Evolutionary conservation across 2,888 invertebrate species (phyloP), one percentile per base, ranked within the genome.

Genomic region (Mesochorus sp.): DNA sequence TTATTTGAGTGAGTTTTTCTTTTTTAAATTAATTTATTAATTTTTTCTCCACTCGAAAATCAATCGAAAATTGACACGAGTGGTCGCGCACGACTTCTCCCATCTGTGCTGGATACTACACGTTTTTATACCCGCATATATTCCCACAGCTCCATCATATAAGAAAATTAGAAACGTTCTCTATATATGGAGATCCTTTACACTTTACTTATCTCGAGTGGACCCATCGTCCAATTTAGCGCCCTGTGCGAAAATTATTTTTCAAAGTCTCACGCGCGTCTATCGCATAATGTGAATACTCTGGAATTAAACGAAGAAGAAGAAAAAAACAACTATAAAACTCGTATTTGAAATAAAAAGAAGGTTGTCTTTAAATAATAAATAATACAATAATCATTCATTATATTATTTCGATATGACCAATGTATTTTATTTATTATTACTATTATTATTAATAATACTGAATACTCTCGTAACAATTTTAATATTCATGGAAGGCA

Each of bases 171-270:
- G 59, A 64, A 71, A 68, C 55, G 66, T 14, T 61, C 44, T 24
- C 21, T 14, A 31, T 14, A 49, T 47, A 31, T 67, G 55, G n/a
- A 55, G 28, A 82, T n/a, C n/a, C n/a, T n/a, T n/a, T n/a, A n/a
- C n/a, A n/a, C 76, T 83, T 83, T 84, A 83, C 80, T 85, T 83
- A 85, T 85, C 83, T 82, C 82, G 82, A 85, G 86, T 85, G 80
- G 75, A 57, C 82, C n/a, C 83, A 81, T 84, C 84, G 85, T 81
- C 68, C 81, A 84, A 85, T 86, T 84, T 84, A n/a, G 78, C 59
- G 73, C 71, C n/a, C 66, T 61, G 74, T 73, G 81, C 80, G 70
- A 80, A 83, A 68, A 74, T 44, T 28, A 31, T 59, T 49, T 49
- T 67, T n/a, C 5, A 19, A 37, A 21, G 17, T 24, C 55, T 19